Evolutionary conservation across 1,140 invertebrate species (phyloP), one percentile per base, ranked within the genome.

Genomic region (Calephelis nemesis): DNA sequence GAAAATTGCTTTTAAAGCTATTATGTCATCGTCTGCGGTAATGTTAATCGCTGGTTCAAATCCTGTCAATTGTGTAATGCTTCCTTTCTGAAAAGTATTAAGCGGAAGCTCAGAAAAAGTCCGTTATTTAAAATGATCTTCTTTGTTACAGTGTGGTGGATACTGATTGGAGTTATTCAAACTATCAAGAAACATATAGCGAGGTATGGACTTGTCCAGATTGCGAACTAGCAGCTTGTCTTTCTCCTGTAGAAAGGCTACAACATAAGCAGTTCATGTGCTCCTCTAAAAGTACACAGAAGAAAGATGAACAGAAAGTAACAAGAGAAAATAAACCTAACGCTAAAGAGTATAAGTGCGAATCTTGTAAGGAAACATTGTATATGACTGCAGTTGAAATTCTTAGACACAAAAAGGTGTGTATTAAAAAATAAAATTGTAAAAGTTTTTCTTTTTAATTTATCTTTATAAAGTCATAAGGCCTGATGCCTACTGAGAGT

Each of bases 371-470:
- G 30, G 87, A 95, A 81, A 92, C 91, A n/a, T 88, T 98, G 49
- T 93, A 94, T 69, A 88, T 98, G 50, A 96, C 96, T 13, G 94
- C 95, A 7, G 94, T 96, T 47, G 95, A 96, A 81, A 95, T 96
- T 84, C 89, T 97, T 72, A 96, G 93, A 70, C 96, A 97, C 89
- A 95, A 94, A 78, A 95, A 94, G 74, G 85, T 73, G 82, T 95
- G 94, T 86, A 87, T 84, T 69, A 77, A 67, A 72, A 81, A 87
- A 79, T 82, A 82, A 81, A 78, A 0, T 4, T 74, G 50, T 62
- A 39, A 67, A 39, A 47, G 7, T 13, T 48, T 3, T n/a, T n/a
- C n/a, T 13, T 45, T 4, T 50, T 65, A 48, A 63, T 71, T 45
- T 7, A 30, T 0, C 30, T 30, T 30, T 30, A 30, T 30, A 30